Conservation (phyloP, 1,140 invertebrate species). For the Hypsibius dujardini region DNA sequence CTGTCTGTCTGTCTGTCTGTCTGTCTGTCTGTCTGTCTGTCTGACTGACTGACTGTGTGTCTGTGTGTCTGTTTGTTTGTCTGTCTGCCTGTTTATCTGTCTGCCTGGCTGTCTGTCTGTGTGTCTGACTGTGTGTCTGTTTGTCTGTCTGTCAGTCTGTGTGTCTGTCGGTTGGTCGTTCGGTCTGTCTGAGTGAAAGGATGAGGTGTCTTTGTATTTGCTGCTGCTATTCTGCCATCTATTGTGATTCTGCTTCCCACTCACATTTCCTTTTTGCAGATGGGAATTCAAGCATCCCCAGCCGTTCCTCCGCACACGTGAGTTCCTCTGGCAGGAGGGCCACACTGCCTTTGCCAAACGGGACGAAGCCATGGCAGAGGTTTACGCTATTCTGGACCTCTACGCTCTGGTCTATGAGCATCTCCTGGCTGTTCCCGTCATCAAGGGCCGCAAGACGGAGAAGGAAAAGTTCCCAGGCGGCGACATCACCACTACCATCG, state of each 20-base stretch:
- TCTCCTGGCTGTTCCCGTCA: conserved; percentile 78
- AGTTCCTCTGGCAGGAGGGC: conserved; percentile 99
- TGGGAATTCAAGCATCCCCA: conserved; percentile 99
- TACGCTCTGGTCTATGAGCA: conserved; percentile 79
- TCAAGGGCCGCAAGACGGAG: conserved; percentile 86
- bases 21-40: no score
- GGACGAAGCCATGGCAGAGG: conserved; percentile 73
- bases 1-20: no score
- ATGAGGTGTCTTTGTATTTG: background rate
- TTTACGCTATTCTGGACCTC: conserved; percentile 50
- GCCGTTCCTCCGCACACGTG: conserved; percentile 86
- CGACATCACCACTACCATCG: conserved; percentile 90
- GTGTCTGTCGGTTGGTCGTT: no score
- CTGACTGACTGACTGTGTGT: no score
- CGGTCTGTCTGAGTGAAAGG: no score
- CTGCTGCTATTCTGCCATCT: background rate
- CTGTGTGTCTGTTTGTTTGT: no score
- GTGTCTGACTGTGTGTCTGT: no score
- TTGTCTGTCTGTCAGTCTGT: no score
- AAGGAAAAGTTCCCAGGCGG: conserved; percentile 99
- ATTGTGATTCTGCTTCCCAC: background rate
- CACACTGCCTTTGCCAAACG: conserved; percentile 75
- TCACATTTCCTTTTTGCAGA: conserved; percentile 37
- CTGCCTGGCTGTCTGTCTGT: no score
- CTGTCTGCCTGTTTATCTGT: no score